Evolutionary conservation across 2,113 vertebrate genomes (phyloP), one percentile per base, ranked within the genome.

Genomic region (Melanerpes aurifrons): DNA sequence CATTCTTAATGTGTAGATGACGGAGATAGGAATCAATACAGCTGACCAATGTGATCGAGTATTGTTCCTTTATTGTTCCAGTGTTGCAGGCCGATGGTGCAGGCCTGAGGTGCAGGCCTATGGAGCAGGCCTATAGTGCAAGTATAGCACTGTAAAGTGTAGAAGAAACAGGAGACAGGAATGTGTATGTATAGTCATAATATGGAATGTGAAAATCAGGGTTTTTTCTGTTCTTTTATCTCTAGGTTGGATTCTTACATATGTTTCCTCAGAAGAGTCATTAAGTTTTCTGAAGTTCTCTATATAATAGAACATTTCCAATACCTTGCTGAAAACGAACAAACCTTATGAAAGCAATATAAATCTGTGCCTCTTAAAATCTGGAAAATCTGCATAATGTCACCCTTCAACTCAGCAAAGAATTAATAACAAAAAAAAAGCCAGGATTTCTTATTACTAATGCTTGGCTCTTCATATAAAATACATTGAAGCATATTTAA

Each of bases 151-250:
- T n/a, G n/a, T n/a, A n/a, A n/a, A n/a, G n/a, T n/a, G n/a, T n/a
- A n/a, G n/a, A n/a, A n/a, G n/a, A n/a, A n/a, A n/a, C n/a, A n/a
- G n/a, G n/a, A n/a, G n/a, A n/a, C n/a, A n/a, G n/a, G n/a, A n/a
- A n/a, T n/a, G n/a, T n/a, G n/a, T n/a, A 31, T 31, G 5, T 6
- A 53, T 4, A 17, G 5, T 21, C 1, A 5, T 26, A 63, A 35
- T 3, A 72, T 3, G 9, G 7, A 89, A 53, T 82, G 31, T 8
- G 22, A 58, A 79, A 79, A 69, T 17, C 14, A 15, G 15, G 43
- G 3, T 0, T 2, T 25, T 67, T 2, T 4, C 26, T 63, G 17
- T 28, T 72, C 3, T 6, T 62, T 3, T 40, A 29, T 5, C 10
- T 57, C 24, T 19, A 71, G 10, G 57, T 43, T 37, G 18, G 13